Evolutionary conservation across 2,888 invertebrate genomes (phyloP).

Genomic region (Dicroscelio sp.): DNA sequence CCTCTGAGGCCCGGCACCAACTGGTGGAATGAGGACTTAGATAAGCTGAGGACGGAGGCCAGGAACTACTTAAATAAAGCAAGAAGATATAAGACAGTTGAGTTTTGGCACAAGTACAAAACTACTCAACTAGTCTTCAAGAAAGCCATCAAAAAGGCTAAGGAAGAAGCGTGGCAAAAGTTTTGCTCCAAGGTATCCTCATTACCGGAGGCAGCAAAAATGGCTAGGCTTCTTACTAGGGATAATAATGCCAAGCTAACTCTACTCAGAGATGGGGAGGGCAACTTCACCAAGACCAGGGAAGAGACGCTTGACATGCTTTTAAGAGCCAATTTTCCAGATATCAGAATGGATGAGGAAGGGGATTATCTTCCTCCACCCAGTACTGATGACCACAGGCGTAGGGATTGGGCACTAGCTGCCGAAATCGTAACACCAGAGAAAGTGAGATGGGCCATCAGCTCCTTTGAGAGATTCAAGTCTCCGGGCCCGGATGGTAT

Average conservation of each 20-base stretch:
- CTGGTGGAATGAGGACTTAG: background rate
- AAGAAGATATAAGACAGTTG: background rate
- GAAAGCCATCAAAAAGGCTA: background rate
- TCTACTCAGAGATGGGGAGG: background rate
- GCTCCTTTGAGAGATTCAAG: background rate
- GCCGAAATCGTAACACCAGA: too few species aligned
- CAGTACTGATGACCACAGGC: background rate
- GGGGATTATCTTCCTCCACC: too few species aligned
- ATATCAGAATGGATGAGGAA: too few species aligned
- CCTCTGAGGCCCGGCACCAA: too few species aligned
- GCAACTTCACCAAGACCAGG: background rate
- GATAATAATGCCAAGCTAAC: background rate
- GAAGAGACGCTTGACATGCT: background rate
- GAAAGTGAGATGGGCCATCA: too few species aligned
- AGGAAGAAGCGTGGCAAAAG: background rate
- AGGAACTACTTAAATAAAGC: slow-evolving; percentile 12
- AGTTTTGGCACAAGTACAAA: background rate
- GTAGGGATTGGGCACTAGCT: background rate
- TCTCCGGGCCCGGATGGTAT: background rate
- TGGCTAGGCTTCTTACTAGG: background rate
- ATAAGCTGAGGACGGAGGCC: background rate
- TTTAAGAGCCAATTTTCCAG: background rate
- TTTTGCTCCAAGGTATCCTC: background rate
- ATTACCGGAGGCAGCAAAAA: background rate
- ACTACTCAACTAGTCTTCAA: background rate